Percentiles rank a stretch among this genome's conserved stretches.
Conservation (phyloP, 2,888 invertebrate genomes). For the Agrenia bidenticulata region DNA sequence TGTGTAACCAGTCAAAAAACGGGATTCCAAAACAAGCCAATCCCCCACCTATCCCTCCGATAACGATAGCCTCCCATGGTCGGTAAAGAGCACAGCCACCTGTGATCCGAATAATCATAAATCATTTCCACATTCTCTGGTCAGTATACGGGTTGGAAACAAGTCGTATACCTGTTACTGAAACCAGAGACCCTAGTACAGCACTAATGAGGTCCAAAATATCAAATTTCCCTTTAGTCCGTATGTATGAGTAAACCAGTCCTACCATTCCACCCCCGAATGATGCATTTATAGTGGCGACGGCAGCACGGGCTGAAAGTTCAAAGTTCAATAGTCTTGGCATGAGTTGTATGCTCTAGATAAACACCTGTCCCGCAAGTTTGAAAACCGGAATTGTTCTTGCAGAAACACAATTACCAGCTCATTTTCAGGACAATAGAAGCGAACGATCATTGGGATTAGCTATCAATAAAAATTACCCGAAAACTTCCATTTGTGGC, state of each 20-base stretch:
- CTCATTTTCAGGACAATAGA: too few relatives aligned
- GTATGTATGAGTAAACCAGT: conserved; percentile 65
- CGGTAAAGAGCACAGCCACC: conserved; percentile 83
- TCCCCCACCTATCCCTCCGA: conserved; percentile 76
- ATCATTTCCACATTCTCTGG: conserved; percentile 1
- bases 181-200: conserved; percentile 80
- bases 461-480: too few relatives aligned
- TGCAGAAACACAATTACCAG: too few relatives aligned
- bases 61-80: conserved; percentile 81
- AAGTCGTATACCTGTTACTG: conserved; percentile 70
- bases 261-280: conserved; percentile 84
- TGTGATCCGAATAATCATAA: conserved; percentile 51
- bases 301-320: conserved; percentile 71
- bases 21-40: conserved; percentile 72
- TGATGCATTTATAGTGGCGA: conserved; percentile 86
- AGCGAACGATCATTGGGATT: too few relatives aligned
- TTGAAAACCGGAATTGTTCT: too few relatives aligned
- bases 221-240: conserved; percentile 70
- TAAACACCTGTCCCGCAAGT: neutral
- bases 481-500: conserved; percentile 87
- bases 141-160: too few relatives aligned
- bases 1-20: conserved; percentile 71
- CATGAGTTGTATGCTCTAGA: neutral
- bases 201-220: conserved; percentile 86
- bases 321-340: neutral